Conservation (phyloP, 2,888 invertebrate species). For the Ectemnius continuus region DNA sequence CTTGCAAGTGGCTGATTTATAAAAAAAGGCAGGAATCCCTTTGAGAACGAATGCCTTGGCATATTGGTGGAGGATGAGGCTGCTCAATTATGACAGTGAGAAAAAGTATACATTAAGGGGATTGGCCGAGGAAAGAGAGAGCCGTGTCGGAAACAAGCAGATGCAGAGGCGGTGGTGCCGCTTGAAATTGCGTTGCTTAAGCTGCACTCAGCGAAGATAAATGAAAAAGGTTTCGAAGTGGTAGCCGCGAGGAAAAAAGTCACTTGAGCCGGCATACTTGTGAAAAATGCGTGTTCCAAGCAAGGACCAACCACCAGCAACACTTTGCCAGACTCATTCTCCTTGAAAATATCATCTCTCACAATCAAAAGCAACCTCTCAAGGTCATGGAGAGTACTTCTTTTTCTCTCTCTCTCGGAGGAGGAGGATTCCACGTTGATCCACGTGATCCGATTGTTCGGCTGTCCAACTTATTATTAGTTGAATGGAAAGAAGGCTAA, state of each 20-base stretch:
- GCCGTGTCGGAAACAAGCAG: conserved; percentile 46
- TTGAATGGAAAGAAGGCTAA: no score
- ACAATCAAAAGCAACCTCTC: no score
- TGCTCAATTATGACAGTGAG: conserved; percentile 62
- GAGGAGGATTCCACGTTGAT: no score
- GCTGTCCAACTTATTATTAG: no score
- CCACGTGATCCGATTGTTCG: no score
- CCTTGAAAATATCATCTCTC: no score
- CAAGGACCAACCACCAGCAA: neutral
- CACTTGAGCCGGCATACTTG: conserved; percentile 19
- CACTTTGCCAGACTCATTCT: no score
- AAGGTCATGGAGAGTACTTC: no score
- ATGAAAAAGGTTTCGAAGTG: conserved; percentile 56
- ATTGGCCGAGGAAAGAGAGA: conserved; percentile 41
- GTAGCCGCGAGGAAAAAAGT: conserved; percentile 15
- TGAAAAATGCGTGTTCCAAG: conserved; percentile 32
- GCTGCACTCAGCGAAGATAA: conserved; percentile 56
- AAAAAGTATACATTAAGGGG: conserved; percentile 62
- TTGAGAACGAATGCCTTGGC: conserved; percentile 11
- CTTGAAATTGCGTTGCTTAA: conserved; percentile 57
- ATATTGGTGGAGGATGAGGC: conserved; percentile 27
- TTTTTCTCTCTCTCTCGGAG: no score
- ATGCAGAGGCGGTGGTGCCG: conserved; percentile 44
- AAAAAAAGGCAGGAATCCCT: conserved; percentile 35
- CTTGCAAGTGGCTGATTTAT: conserved; percentile 46